Evolutionary conservation across 2,888 invertebrate species (phyloP), one percentile per base, ranked within the genome.

Genomic region (Meteorus colon): DNA sequence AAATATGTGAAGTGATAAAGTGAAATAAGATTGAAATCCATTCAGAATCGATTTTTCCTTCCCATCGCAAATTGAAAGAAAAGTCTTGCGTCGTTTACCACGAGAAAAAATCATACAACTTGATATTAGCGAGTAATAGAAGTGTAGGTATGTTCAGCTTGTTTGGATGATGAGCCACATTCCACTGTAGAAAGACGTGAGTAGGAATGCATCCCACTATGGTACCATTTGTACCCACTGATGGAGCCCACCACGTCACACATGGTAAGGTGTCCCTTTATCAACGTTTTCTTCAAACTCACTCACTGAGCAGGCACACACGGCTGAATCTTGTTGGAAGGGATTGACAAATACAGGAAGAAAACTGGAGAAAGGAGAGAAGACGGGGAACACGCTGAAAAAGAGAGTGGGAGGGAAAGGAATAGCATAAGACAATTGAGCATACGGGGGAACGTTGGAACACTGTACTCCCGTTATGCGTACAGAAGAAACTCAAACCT

Each of bases 321-420:
- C 78, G 78, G 79, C 74, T 75, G 79, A 78, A 78, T 77, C 78
- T 73, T 73, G 76, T 67, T 74, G 75, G 72, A 74, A 77, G 76
- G 68, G 77, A 74, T 78, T 72, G 79, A 83, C 78, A 79, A 84
- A 80, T 80, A 82, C 82, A 82, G 81, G 78, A 60, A 31, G 37
- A n/a, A n/a, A 37, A 16, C 14, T 14, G 14, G 19, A 34, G 65
- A 66, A 27, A 66, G 19, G 41, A 41, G 16, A 41, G 31, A 34
- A 34, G 37, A 37, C 41, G 34, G 16, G 0, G 41, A 41, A 41
- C 41, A 41, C 8, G 41, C 14, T 63, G 31, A 16, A 2, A 16
- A 19, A 29, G 27, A 12, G 63, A 63, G 63, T 63, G 37, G 19
- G n/a, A 6, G 24, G 10, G 4, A 10, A 55, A 8, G 6, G 8